phyloP scores from a whole-genome alignment of 1,140 invertebrate species.

The Zaprionus gabonicus region DNA sequence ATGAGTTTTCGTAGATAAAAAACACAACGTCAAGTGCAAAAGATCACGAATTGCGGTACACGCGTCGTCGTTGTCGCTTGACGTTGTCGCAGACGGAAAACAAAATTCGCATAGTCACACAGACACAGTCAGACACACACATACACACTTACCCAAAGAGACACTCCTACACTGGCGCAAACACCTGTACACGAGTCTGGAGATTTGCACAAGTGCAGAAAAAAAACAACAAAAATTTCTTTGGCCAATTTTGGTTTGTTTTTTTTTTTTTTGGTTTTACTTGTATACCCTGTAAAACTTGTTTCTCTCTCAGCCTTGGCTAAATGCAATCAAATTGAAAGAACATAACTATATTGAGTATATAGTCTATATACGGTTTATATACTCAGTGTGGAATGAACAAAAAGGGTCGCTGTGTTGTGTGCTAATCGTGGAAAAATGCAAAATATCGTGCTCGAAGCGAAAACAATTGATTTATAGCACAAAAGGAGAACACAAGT shows the following conservation, averaged over 20 bases:
- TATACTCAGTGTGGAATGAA: not conserved
- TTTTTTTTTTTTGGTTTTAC: not conserved
- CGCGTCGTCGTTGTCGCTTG: conserved; percentile 47
- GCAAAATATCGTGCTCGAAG: conserved; percentile 36
- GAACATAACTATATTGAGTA: conserved; percentile 12
- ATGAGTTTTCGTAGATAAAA: conserved; percentile 65
- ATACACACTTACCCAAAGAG: conserved; percentile 13
- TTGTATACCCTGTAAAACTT: conserved; percentile 1
- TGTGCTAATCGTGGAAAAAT: conserved; percentile 45
- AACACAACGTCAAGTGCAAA: conserved; percentile 69
- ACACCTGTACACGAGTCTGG: conserved; percentile 27
- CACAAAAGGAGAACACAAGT: conserved; percentile 39
- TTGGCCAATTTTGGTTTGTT: conserved; percentile 19
- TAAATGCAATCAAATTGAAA: conserved; percentile 8
- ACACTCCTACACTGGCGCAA: conserved; percentile 4
- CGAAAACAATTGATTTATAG: conserved; percentile 40
- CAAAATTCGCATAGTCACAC: conserved; percentile 50
- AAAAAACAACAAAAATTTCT: conserved; percentile 43
- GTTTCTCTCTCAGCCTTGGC: conserved; percentile 39
- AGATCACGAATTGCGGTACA: conserved; percentile 74
- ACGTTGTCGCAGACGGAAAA: conserved; percentile 66
- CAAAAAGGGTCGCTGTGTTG: conserved; percentile 18
- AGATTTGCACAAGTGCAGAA: conserved; percentile 78
- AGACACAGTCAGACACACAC: conserved; percentile 15
- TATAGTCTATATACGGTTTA: not conserved